phyloP scores from a whole-genome alignment of 1,140 invertebrate genomes.

The Drosophila busckii region DNA sequence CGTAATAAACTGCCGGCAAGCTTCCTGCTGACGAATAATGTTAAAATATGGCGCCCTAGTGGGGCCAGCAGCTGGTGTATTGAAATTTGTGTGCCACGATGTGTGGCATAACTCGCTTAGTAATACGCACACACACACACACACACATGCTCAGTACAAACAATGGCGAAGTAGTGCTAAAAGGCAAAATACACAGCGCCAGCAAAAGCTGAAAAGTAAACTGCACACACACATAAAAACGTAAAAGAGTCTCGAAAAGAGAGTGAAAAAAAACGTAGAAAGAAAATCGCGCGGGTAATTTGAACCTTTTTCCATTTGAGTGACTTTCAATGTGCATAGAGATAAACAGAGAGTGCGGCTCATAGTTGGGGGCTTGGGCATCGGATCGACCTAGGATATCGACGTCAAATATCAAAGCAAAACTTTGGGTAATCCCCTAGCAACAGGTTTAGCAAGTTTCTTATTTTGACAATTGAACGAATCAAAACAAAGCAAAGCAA shows the following conservation, averaged over 20 bases:
- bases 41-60: constrained; percentile 3
- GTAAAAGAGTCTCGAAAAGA: constrained; percentile 10
- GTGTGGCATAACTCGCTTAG: constrained; percentile 24
- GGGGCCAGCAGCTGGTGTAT: constrained; percentile 4
- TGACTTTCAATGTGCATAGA: constrained; percentile 44
- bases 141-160: constrained; percentile 12
- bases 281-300: constrained; percentile 67
- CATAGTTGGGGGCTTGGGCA: constrained; percentile 7
- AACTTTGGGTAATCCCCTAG: constrained; percentile 65
- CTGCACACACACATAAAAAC: constrained; percentile 25
- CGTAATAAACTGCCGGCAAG: constrained; percentile 16
- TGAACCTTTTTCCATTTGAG: constrained; percentile 71
- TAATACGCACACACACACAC: constrained; percentile 17
- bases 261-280: constrained; percentile 25
- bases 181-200: constrained; percentile 26
- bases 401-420: constrained; percentile 73
- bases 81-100: constrained; percentile 23
- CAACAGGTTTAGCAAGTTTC: constrained; percentile 71
- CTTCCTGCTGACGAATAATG: no score
- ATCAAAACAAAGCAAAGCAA: constrained; percentile 11
- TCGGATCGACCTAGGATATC: constrained; percentile 28
- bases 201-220: constrained; percentile 56
- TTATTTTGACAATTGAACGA: constrained; percentile 63
- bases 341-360: constrained; percentile 1
- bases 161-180: constrained; percentile 6